Evolutionary conservation across 2,797 vertebrate species (phyloP), one percentile per base, ranked within the genome.

Genomic region (Odontamblyopus lacepedii): DNA sequence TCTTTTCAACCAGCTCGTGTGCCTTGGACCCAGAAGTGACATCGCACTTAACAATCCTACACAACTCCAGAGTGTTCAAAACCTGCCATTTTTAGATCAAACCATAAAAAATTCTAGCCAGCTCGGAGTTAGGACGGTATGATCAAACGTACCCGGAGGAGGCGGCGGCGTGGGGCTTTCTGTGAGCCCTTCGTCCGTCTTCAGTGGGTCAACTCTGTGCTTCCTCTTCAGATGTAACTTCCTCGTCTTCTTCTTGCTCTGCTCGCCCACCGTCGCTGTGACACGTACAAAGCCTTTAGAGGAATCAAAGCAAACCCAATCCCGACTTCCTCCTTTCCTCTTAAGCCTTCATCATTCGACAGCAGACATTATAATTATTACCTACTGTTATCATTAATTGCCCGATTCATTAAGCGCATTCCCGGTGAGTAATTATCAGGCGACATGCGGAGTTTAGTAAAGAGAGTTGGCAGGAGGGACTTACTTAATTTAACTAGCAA

Each of bases 141-240:
- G 35, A 38, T 26, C 59, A 38, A 23, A 69, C 88, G 90, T 77
- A 98, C 97, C 95, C 88, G 97, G 96, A 13, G 88, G 88, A 4
- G 92, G 87, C 0, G 95, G 92, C 19, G 96, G 94, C 0, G 91
- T 86, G 65, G 94, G 90, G 85, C 91, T 95, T 85, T 95, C 93
- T 0, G 92, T 74, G 7, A 82, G 80, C n/a, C 88, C 70, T 0
- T 96, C 96, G 0, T 98, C 96, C 4, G 85, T 65, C 82, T 89
- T 94, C 70, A 97, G 80, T 5, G 98, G 97, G 81, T 98, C 97
- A 38, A 99, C 96, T 61, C 95, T 91, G 89, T 98, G 95, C 78
- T 93, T 96, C 75, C 96, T 94, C 94, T 95, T 98, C 71, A 99
- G 93, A 74, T 93, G 94, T n/a, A 95, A 78, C 84, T 96, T 98